phyloP scores from a whole-genome alignment of 2,888 invertebrate species.

The Actias luna region DNA sequence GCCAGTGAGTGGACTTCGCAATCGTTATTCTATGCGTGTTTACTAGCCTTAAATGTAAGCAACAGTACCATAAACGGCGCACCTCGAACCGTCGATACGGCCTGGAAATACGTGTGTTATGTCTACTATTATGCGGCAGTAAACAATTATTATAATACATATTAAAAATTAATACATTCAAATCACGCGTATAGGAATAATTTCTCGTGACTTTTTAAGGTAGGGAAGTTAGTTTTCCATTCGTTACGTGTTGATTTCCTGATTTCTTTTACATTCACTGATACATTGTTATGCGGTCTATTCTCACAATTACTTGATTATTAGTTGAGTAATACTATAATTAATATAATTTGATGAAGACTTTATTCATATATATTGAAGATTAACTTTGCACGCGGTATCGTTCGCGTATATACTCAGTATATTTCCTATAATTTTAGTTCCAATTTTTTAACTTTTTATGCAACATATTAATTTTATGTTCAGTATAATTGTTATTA shows the following conservation, averaged over 20 bases:
- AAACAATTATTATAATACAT: constrained; percentile 56
- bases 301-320: not conserved
- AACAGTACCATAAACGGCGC: constrained; percentile 54
- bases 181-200: constrained; percentile 47
- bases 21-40: constrained; percentile 75
- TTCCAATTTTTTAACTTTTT: too few species aligned
- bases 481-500: too few species aligned
- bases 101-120: constrained; percentile 53
- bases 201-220: constrained; percentile 65
- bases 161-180: constrained; percentile 53
- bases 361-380: not conserved
- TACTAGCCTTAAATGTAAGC: constrained; percentile 67
- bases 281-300: constrained; percentile 7
- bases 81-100: constrained; percentile 35
- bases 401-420: too few species aligned
- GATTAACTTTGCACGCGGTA: too few species aligned
- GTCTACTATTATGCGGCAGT: constrained; percentile 45
- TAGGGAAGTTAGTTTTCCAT: constrained; percentile 53
- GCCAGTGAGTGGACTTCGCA: constrained; percentile 77
- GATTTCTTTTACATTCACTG: constrained; percentile 37
- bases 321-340: not conserved
- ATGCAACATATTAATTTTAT: too few species aligned
- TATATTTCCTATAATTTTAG: too few species aligned
- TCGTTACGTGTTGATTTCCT: constrained; percentile 41
- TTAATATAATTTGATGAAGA: not conserved